These are phyloP conservation scores for Blera fallax DNA, from an alignment of 2,888 invertebrate species.

Conservation along the genomic window DNA sequence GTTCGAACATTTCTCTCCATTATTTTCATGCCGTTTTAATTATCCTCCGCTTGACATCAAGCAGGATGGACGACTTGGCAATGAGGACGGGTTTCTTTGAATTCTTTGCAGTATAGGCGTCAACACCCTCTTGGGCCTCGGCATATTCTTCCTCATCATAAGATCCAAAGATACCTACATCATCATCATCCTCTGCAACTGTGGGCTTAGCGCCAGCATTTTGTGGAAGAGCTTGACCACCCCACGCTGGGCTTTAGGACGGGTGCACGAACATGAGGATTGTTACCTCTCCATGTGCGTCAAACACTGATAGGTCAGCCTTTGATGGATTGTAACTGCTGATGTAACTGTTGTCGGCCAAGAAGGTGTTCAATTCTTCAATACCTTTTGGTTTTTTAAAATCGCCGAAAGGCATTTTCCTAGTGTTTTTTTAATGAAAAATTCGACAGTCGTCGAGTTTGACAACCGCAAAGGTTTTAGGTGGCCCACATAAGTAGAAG, in stretches of 20 bases:
- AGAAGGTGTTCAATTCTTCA: slow-evolving; percentile 90
- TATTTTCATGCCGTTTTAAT: slow-evolving; percentile 91
- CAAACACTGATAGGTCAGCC: slow-evolving; percentile 92
- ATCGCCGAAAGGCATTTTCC: slow-evolving; percentile 92
- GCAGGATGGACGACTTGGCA: slow-evolving; percentile 96
- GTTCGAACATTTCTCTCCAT: slow-evolving; percentile 92
- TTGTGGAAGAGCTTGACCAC: slow-evolving; percentile 84
- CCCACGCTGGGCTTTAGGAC: slow-evolving; percentile 86
- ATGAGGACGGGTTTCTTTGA: slow-evolving; percentile 95
- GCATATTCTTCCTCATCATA: slow-evolving; percentile 94
- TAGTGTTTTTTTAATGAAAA: slow-evolving; percentile 67
- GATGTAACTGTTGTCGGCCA: slow-evolving; percentile 94
- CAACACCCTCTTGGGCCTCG: slow-evolving; percentile 95
- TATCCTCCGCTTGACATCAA: slow-evolving; percentile 99
- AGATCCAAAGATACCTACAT: slow-evolving; percentile 94
- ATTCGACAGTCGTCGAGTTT: slow-evolving; percentile 63
- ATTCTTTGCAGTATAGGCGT: slow-evolving; percentile 97
- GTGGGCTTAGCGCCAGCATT: slow-evolving; percentile 86
- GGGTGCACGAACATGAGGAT: slow-evolving; percentile 89
- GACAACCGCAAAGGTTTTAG: slow-evolving; percentile 74
- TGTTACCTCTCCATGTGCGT: slow-evolving; percentile 87
- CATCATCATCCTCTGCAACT: slow-evolving; percentile 78
- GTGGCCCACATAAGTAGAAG: too few species aligned
- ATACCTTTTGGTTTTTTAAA: slow-evolving; percentile 92
- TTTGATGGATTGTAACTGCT: slow-evolving; percentile 93